Evolutionary conservation across 1,140 invertebrate genomes (phyloP).

Genomic region (Ylistrum balloti): DNA sequence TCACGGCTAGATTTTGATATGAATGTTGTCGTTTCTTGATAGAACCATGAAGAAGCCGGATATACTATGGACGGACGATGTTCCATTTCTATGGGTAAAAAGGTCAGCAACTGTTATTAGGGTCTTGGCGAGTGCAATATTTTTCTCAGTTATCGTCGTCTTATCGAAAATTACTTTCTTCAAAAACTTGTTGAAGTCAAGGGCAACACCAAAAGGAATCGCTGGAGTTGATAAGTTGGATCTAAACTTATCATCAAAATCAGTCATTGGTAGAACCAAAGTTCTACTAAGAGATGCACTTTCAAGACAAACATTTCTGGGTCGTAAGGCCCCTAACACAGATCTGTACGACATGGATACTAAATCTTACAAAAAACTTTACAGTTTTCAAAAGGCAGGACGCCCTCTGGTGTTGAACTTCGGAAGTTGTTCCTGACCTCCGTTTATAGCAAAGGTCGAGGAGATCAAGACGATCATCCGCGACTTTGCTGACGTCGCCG

Average conservation of each 20-base stretch:
- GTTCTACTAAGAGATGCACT: neutral
- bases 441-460: slow-evolving; percentile 69
- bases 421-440: slow-evolving; percentile 76
- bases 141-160: neutral
- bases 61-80: neutral
- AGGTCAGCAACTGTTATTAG: neutral
- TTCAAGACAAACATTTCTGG: slow-evolving; percentile 23
- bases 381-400: slow-evolving; percentile 63
- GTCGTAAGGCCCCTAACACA: slow-evolving; percentile 56
- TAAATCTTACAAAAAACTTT: slow-evolving; percentile 54
- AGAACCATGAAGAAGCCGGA: neutral
- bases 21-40: neutral
- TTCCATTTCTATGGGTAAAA: neutral
- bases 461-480: slow-evolving; percentile 62
- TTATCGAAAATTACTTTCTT: neutral
- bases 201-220: neutral
- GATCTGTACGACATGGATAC: slow-evolving; percentile 56
- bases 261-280: neutral
- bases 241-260: neutral
- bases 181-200: neutral
- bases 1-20: too few species aligned
- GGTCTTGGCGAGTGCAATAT: neutral
- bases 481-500: slow-evolving; percentile 64
- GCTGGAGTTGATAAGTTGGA: neutral
- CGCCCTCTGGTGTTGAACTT: slow-evolving; percentile 74